Evolutionary conservation across 1,140 invertebrate species (phyloP).

Genomic region (Macrosteles quadrilineatus): DNA sequence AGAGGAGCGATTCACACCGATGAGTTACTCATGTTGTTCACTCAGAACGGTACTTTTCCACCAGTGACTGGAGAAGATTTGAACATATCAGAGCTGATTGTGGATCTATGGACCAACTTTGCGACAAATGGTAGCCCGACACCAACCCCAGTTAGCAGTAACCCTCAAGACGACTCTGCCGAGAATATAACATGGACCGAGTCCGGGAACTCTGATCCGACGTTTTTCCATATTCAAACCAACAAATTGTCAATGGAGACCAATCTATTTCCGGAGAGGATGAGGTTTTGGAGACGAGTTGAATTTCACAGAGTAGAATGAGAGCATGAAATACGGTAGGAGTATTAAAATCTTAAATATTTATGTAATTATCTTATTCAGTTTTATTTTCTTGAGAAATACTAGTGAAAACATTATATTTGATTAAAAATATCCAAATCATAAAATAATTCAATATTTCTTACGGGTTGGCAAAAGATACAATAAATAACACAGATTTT

Average conservation of each 20-base stretch:
- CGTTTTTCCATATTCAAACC: slow-evolving; percentile 11
- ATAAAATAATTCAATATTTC: too few species aligned
- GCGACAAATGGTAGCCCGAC: not conserved
- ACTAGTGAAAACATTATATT: too few species aligned
- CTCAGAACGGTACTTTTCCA: not conserved
- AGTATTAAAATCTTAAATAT: too few species aligned
- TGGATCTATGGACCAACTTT: slow-evolving; percentile 10
- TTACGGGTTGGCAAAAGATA: too few species aligned
- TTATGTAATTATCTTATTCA: too few species aligned
- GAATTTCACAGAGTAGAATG: too few species aligned
- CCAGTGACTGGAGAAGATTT: not conserved
- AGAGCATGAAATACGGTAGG: too few species aligned
- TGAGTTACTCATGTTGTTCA: not conserved
- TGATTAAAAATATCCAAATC: too few species aligned
- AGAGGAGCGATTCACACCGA: not conserved
- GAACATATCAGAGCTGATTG: not conserved
- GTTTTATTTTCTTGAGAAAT: too few species aligned
- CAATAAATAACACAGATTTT: too few species aligned
- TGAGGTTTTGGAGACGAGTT: slow-evolving; percentile 3
- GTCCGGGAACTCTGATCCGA: not conserved
- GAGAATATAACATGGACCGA: not conserved
- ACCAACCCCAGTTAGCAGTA: not conserved
- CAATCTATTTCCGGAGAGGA: not conserved
- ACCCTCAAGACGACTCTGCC: not conserved
- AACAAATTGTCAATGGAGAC: not conserved